These are phyloP conservation scores for Leptarthrus brevirostris DNA, from an alignment of 2,888 invertebrate genomes.

Conservation along the genomic window DNA sequence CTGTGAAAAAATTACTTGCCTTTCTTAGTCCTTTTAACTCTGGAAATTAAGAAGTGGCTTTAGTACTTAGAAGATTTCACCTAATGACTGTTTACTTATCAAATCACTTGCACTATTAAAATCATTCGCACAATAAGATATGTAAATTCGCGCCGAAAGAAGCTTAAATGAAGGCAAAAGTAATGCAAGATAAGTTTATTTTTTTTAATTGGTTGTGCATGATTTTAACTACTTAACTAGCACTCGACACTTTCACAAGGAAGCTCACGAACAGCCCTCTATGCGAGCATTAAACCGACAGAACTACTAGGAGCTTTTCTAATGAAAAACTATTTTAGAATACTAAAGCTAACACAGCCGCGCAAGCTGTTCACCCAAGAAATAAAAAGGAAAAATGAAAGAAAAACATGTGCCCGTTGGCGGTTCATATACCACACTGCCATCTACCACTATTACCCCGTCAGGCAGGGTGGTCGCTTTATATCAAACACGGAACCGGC, in stretches of 20 bases:
- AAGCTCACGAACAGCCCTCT: background rate
- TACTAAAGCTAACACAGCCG: constrained; percentile 38
- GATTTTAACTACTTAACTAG: constrained; percentile 12
- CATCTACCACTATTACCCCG: constrained; percentile 39
- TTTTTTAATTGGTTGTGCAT: constrained; percentile 24
- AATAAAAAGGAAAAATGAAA: constrained; percentile 42
- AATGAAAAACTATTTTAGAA: constrained; percentile 47
- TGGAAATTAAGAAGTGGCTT: no score
- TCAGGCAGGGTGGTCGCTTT: constrained; percentile 15
- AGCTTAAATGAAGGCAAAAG: constrained; percentile 2
- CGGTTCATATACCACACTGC: constrained; percentile 37
- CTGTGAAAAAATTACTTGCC: background rate
- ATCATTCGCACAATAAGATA: constrained; percentile 5
- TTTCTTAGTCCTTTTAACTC: no score
- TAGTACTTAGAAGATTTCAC: constrained; percentile 7
- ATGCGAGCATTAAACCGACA: constrained; percentile 1
- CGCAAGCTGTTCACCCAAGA: constrained; percentile 40
- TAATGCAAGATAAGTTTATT: constrained; percentile 16
- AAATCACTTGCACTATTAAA: constrained; percentile 23
- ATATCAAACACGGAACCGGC: constrained; percentile 47
- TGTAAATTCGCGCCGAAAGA: background rate
- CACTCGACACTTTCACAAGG: background rate
- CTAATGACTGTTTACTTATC: background rate
- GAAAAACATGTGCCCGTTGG: constrained; percentile 49
- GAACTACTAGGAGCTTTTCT: constrained; percentile 19